These are phyloP conservation scores for Echiichthys vipera DNA, from an alignment of 2,797 vertebrate species.

Conservation along the genomic window DNA sequence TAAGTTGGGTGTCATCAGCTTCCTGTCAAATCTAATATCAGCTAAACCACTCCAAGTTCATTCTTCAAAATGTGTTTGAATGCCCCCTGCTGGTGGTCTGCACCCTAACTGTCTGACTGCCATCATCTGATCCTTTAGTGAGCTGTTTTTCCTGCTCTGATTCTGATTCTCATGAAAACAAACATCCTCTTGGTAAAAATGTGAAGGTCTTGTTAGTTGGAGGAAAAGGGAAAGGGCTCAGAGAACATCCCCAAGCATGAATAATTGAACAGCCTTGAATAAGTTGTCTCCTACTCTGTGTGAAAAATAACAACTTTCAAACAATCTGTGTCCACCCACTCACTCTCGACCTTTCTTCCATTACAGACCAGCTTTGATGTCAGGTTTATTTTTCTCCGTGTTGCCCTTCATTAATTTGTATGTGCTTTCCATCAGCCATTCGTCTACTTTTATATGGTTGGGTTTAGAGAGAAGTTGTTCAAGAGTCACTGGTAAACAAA, in stretches of 20 bases:
- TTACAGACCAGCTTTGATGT: constrained; percentile 36
- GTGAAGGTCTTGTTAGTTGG: constrained; percentile 63
- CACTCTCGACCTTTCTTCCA: constrained; percentile 23
- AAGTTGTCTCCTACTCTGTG: constrained; percentile 47
- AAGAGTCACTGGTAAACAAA: constrained; percentile 54
- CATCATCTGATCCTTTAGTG: constrained; percentile 22
- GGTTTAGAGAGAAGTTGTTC: constrained; percentile 34
- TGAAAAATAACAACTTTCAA: constrained; percentile 21
- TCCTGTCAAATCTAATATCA: neutral
- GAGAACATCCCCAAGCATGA: constrained; percentile 57
- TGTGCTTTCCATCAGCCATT: constrained; percentile 7
- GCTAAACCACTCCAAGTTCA: neutral
- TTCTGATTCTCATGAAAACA: constrained; percentile 61
- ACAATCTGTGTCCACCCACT: constrained; percentile 34
- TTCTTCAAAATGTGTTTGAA: constrained; percentile 10
- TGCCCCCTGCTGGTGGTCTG: constrained; percentile 51
- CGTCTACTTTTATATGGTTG: constrained; percentile 9
- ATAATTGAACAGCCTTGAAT: constrained; percentile 66
- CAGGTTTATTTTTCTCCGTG: constrained; percentile 11
- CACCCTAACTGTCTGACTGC: neutral
- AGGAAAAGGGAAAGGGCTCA: constrained; percentile 39
- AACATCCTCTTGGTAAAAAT: constrained; percentile 53
- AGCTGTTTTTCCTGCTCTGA: constrained; percentile 31
- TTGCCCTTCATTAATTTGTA: constrained; percentile 20
- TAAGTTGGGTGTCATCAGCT: too few species aligned